phyloP scores from a whole-genome alignment of 2,888 invertebrate species.

The Drosophila demipolita region DNA sequence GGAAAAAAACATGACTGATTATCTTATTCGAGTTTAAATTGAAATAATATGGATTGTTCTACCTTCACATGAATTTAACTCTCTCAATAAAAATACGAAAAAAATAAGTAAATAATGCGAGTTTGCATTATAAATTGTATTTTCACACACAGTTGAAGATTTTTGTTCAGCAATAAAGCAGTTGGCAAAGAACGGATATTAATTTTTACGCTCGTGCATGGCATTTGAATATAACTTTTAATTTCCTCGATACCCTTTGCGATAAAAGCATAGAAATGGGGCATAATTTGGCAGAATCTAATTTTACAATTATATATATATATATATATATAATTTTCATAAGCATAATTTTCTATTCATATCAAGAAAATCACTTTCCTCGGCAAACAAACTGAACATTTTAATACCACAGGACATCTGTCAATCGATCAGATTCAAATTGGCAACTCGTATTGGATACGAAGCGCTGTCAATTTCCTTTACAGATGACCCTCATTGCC shows the following conservation, averaged over 20 bases:
- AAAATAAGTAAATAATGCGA: background rate
- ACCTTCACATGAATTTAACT: background rate
- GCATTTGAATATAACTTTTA: constrained; percentile 72
- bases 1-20: background rate
- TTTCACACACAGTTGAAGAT: constrained; percentile 2
- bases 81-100: background rate
- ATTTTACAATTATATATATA: background rate
- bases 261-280: background rate
- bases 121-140: background rate
- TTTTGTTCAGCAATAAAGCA: constrained; percentile 1
- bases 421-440: background rate
- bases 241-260: constrained; percentile 58
- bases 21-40: background rate
- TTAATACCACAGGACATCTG: background rate
- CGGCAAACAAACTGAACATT: too few relatives aligned
- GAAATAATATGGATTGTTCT: background rate
- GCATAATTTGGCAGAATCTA: too few relatives aligned
- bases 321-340: background rate
- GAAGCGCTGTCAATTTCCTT: constrained; percentile 63
- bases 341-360: background rate
- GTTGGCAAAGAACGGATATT: constrained; percentile 64
- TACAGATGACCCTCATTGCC: constrained; percentile 1
- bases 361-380: background rate
- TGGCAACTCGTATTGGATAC: background rate
- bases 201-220: constrained; percentile 72